phyloP scores from a whole-genome alignment of 2,797 vertebrate species.

The Dryobates pubescens region DNA sequence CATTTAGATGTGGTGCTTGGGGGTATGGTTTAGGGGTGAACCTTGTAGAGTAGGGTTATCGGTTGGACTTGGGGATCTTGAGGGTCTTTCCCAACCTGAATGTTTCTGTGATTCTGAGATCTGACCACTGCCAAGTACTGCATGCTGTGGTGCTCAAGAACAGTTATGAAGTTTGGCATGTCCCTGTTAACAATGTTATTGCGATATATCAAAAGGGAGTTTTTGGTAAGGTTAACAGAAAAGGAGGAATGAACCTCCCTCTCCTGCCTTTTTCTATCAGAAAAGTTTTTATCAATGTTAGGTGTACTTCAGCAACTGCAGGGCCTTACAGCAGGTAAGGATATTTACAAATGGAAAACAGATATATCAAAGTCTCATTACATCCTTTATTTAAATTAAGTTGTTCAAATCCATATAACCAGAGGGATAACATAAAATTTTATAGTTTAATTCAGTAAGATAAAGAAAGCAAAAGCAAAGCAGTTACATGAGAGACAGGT shows the following conservation, averaged over 20 bases:
- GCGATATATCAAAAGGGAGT: neutral
- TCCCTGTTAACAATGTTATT: accelerated
- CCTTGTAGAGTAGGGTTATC: too few relatives aligned
- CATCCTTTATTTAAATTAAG: neutral
- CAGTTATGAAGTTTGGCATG: accelerated
- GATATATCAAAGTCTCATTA: neutral
- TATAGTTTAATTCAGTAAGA: neutral
- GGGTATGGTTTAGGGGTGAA: too few relatives aligned
- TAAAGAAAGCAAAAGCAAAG: neutral
- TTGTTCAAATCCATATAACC: neutral
- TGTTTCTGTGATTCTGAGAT: too few relatives aligned
- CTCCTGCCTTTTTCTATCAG: neutral
- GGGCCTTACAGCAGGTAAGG: neutral
- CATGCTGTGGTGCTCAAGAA: neutral
- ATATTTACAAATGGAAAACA: neutral
- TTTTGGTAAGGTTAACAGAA: neutral
- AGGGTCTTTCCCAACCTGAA: too few relatives aligned
- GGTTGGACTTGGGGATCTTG: too few relatives aligned
- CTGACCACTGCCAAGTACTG: neutral
- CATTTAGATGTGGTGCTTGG: too few relatives aligned
- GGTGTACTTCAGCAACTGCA: neutral
- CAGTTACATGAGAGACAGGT: neutral
- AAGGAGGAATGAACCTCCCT: neutral
- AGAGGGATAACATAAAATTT: neutral
- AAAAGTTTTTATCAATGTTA: neutral